Base-by-base conservation (phyloP, 2,113 vertebrate species). In the Marcusenius ussheri region DNA sequence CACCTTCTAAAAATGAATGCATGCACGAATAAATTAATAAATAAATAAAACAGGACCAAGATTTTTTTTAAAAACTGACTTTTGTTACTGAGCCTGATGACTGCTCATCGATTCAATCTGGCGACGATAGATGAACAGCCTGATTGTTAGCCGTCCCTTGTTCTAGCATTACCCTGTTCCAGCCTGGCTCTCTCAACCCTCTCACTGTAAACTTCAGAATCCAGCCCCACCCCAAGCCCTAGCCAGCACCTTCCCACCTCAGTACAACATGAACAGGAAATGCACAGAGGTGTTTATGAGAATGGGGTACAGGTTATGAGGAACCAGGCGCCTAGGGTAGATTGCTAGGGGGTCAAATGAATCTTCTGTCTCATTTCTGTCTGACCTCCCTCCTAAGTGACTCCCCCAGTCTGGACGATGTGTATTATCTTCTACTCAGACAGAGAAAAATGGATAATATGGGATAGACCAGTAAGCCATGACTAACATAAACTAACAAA, bases 231-330 rank as follows among this genome's bases (percentile, higher is more conserved):
- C 62, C 62, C 51, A 6, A 49, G 17, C 19, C 74, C 24, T 3
- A 51, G 66, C 45, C 51, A 27, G 56, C 19, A 6, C 10, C 86
- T 11, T 31, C 24, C 27, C 50, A 50, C 93, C 94, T 94, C 91
- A 90, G 91, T 39, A 89, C 90, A 91, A 95, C 93, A 93, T 94
- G 94, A 94, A 93, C 93, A 95, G 94, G 96, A 96, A 96, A 93
- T 94, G 92, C 91, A 93, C 93, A 31, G 93, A 94, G 94, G 95
- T 95, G 96, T 96, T 96, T 95, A 96, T 93, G 93, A 95, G 94
- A 91, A 88, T 91, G 90, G 92, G 92, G 91, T 90, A 92, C 90
- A 93, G 90, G 91, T 95, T 94, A 94, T 92, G 90, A 92, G 94
- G 93, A 92, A 87, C 88, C 91, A 90, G 88, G 90, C 87, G 91